These are phyloP conservation scores for Halcyon senegalensis DNA, from an alignment of 2,113 vertebrate species.

Conservation along the genomic window DNA sequence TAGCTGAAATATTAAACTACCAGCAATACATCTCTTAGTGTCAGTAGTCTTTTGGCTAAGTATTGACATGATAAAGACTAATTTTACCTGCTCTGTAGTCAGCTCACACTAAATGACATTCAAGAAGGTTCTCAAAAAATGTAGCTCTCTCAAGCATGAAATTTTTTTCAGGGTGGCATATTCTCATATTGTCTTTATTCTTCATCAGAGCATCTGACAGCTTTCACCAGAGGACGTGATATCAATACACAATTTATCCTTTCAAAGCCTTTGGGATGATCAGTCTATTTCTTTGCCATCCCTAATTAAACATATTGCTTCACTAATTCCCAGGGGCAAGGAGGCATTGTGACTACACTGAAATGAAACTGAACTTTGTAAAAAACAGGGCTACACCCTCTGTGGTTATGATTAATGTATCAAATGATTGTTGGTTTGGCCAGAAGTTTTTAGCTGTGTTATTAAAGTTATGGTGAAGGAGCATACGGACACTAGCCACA, in stretches of 20 bases:
- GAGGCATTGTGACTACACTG: not conserved
- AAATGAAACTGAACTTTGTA: not conserved
- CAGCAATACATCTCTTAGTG: not conserved
- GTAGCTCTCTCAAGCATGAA: not conserved
- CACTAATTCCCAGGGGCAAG: not conserved
- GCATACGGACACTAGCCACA: not conserved
- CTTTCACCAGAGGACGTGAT: not conserved
- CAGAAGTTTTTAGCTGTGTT: not conserved
- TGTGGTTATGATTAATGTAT: not conserved
- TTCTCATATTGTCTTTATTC: not conserved
- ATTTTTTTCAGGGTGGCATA: not conserved
- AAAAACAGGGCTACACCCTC: not conserved
- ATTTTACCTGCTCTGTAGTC: not conserved
- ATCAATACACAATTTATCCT: not conserved
- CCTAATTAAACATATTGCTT: slow-evolving; percentile 16
- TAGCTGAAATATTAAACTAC: not conserved
- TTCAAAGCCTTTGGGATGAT: slow-evolving; percentile 13
- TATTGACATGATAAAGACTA: not conserved
- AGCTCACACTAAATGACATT: not conserved
- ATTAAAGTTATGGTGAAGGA: not conserved
- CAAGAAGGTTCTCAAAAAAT: not conserved
- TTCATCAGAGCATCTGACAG: slow-evolving; percentile 2
- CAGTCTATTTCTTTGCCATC: not conserved
- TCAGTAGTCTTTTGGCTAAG: not conserved
- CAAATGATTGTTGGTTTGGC: not conserved